Base-by-base conservation (phyloP, 2,888 invertebrate species). In the Agrochola circellaris region DNA sequence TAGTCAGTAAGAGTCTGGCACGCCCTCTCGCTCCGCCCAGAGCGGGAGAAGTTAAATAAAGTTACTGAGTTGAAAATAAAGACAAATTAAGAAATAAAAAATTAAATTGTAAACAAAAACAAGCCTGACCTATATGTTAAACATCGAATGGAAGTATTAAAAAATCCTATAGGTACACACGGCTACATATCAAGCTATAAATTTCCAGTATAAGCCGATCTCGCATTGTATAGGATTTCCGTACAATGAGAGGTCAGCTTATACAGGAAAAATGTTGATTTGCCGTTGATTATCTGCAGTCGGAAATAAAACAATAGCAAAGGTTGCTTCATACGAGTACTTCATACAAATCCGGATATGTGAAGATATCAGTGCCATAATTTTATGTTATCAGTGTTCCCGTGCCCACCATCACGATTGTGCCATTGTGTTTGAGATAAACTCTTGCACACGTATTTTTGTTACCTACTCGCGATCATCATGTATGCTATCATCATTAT, bases 361-460 rank as follows among this genome's bases (percentile, higher is more conserved):
- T 79, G 64, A 34, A 15, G 62, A 30, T 23, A 64, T 67, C 42
- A 48, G 58, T 68, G n/a, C 30, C 23, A 70, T 75, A 48, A 69
- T 72, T 54, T 38, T 45, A 34, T 54, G 56, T 77, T 79, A 82
- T 79, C 77, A 56, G 38, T 70, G 58, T 85, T 70, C 72, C 73
- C 66, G 84, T 80, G 64, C 1, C 11, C 38, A 34, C 73, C 42
- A 75, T 70, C 65, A 68, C 71, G 82, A 84, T 84, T 26, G 45
- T n/a, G n/a, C 71, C 62, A 82, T 84, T 84, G 86, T 84, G 30
- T 74, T 64, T 20, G 42, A 73, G 86, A 85, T 84, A 82, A 83
- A 75, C 69, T 81, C 26, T 54, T 69, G 66, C 69, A 9, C 71
- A 65, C 65, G 77, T 62, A 54, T 54, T 69, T 51, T 65, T 64